Evolutionary conservation across 2,888 invertebrate species (phyloP).

Genomic region (Malacosoma neustria): DNA sequence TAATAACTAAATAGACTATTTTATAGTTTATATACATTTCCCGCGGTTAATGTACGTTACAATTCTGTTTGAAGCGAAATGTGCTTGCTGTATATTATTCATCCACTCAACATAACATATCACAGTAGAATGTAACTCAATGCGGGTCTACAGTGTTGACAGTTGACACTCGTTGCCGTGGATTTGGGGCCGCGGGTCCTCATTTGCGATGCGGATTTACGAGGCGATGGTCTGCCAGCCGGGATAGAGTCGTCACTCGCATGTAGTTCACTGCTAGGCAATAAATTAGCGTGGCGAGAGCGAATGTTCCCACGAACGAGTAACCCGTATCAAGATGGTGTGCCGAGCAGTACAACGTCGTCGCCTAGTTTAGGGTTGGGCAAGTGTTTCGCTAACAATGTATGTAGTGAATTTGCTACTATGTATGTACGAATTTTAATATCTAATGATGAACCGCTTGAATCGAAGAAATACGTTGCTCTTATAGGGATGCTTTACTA

Average conservation of each 20-base stretch:
- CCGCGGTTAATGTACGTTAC: too few relatives aligned
- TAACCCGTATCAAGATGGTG: slow-evolving; percentile 64
- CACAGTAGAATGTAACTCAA: neutral
- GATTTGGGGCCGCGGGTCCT: slow-evolving; percentile 26
- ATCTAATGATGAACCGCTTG: too few relatives aligned
- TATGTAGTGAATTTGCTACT: too few relatives aligned
- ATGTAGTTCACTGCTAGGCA: slow-evolving; percentile 52
- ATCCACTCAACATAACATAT: too few relatives aligned
- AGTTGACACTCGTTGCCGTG: slow-evolving; percentile 6
- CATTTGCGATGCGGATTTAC: slow-evolving; percentile 44
- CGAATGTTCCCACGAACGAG: slow-evolving; percentile 61
- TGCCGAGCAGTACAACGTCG: slow-evolving; percentile 24
- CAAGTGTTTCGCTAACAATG: neutral
- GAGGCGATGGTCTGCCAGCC: slow-evolving; percentile 31
- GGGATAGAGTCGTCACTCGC: slow-evolving; percentile 69
- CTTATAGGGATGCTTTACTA: too few relatives aligned
- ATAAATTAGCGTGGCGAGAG: slow-evolving; percentile 60
- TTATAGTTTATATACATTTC: too few relatives aligned
- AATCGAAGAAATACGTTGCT: too few relatives aligned
- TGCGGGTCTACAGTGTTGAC: neutral
- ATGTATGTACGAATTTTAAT: too few relatives aligned
- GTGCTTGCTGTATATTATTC: too few relatives aligned
- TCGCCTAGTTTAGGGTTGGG: slow-evolving; percentile 1
- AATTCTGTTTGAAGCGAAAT: too few relatives aligned
- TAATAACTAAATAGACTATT: too few relatives aligned